Evolutionary conservation across 2,797 vertebrate species (phyloP).

Genomic region (Florisuga fusca): DNA sequence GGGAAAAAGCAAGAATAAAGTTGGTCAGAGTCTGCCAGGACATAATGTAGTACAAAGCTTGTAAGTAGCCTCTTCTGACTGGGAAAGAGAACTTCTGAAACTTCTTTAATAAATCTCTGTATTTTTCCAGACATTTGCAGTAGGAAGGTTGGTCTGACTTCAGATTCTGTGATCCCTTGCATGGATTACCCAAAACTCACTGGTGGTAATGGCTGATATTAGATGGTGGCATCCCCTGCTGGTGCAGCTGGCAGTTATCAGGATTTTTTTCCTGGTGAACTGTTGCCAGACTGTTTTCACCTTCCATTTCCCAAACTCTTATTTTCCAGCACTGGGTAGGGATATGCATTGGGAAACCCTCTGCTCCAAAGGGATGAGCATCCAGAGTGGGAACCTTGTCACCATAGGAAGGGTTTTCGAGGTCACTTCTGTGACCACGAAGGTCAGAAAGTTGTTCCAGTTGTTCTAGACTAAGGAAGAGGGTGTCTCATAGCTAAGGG

Average conservation of each 20-base stretch:
- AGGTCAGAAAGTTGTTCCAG: not conserved
- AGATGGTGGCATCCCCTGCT: not conserved
- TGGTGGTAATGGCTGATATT: not conserved
- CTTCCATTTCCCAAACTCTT: not conserved
- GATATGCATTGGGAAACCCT: not conserved
- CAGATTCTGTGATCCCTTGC: not conserved
- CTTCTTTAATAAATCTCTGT: not conserved
- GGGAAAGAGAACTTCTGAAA: not conserved
- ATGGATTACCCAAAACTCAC: not conserved
- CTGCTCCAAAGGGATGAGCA: not conserved
- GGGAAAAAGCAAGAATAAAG: not conserved
- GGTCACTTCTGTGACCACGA: not conserved
- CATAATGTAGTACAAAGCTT: not conserved
- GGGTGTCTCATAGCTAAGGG: not conserved
- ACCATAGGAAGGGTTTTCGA: not conserved
- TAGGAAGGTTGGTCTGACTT: not conserved
- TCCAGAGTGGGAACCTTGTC: not conserved
- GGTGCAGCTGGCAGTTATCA: not conserved
- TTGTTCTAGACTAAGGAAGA: not conserved
- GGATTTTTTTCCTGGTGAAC: not conserved
- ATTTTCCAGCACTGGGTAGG: not conserved
- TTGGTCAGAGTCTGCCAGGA: not conserved
- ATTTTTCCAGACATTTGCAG: not conserved
- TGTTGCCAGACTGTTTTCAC: not conserved
- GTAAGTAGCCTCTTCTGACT: not conserved